phyloP scores from a whole-genome alignment of 2,113 vertebrate genomes.

The Hippocampus abdominalis region DNA sequence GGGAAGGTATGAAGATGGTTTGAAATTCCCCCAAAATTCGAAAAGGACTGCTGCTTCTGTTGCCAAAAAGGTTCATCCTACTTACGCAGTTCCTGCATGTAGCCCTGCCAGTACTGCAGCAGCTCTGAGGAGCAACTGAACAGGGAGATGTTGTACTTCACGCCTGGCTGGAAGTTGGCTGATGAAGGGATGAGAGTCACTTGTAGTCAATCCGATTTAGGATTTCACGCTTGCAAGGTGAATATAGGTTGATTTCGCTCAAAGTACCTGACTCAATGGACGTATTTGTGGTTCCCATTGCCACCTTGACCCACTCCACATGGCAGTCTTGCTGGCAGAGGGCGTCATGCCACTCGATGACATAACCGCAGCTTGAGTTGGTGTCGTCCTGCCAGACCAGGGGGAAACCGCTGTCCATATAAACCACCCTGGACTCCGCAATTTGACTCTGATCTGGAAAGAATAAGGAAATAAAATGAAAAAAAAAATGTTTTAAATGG shows the following conservation, averaged over 20 bases:
- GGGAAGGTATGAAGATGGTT: neutral
- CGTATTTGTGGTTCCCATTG: slow-evolving; percentile 45
- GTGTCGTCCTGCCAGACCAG: slow-evolving; percentile 56
- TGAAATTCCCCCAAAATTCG: neutral
- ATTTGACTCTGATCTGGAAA: slow-evolving; percentile 41
- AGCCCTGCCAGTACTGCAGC: slow-evolving; percentile 65
- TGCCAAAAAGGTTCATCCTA: neutral
- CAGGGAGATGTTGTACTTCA: slow-evolving; percentile 68
- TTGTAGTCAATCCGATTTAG: too few species aligned
- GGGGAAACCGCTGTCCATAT: slow-evolving; percentile 37
- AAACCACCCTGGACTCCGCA: slow-evolving; percentile 20
- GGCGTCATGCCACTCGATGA: slow-evolving; percentile 65
- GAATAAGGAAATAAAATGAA: slow-evolving; percentile 3
- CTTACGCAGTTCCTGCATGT: slow-evolving; percentile 66
- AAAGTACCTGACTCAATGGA: slow-evolving; percentile 60
- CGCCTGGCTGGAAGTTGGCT: slow-evolving; percentile 64
- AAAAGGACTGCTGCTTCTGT: neutral
- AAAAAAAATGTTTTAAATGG: neutral
- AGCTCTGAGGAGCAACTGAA: slow-evolving; percentile 59
- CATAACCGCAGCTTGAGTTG: slow-evolving; percentile 55
- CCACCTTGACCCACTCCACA: slow-evolving; percentile 65
- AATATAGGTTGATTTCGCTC: too few species aligned
- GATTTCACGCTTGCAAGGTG: too few species aligned
- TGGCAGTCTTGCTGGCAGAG: slow-evolving; percentile 47
- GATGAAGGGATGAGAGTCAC: slow-evolving; percentile 19